Percentiles rank a stretch among this genome's conserved stretches.
Conservation (phyloP, 2,888 invertebrate genomes). For the Eustalomyia histrio region DNA sequence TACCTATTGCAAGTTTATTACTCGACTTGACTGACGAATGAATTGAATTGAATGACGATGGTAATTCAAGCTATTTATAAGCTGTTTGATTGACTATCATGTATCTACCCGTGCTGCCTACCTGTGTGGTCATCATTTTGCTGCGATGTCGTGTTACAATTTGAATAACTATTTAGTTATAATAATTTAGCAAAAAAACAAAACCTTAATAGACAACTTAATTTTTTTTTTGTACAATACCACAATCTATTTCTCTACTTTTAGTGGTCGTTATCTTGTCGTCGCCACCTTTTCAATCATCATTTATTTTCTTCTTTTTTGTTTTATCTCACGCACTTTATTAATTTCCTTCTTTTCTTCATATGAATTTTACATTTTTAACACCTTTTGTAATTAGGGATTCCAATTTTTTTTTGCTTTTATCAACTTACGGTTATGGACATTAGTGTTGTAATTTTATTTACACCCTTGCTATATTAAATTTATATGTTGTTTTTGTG, state of each 20-base stretch:
- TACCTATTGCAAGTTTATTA: constrained; percentile 17
- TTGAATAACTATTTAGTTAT: neutral
- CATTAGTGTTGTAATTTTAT: constrained; percentile 74
- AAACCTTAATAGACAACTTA: constrained; percentile 7
- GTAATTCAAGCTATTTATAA: constrained; percentile 15
- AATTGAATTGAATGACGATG: neutral
- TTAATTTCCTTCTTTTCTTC: constrained; percentile 51
- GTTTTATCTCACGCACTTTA: constrained; percentile 61
- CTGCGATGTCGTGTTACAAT: neutral
- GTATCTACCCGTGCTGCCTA: constrained; percentile 20
- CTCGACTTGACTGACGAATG: constrained; percentile 9
- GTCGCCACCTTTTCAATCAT: constrained; percentile 29
- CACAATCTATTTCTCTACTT: constrained; percentile 12
- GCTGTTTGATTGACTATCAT: constrained; percentile 2
- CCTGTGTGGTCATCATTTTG: constrained; percentile 59
- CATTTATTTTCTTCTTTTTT: constrained; percentile 30
- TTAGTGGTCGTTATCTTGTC: constrained; percentile 20
- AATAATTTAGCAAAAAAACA: neutral
- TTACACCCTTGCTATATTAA: constrained; percentile 64
- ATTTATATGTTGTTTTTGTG: constrained; percentile 46
- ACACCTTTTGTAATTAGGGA: constrained; percentile 39
- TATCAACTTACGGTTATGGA: constrained; percentile 78
- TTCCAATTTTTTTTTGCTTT: neutral
- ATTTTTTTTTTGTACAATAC: constrained; percentile 8
- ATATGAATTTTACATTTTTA: constrained; percentile 41